Evolutionary conservation across 2,113 vertebrate genomes (phyloP).

Genomic region (Rhinopomastus cyanomelas): DNA sequence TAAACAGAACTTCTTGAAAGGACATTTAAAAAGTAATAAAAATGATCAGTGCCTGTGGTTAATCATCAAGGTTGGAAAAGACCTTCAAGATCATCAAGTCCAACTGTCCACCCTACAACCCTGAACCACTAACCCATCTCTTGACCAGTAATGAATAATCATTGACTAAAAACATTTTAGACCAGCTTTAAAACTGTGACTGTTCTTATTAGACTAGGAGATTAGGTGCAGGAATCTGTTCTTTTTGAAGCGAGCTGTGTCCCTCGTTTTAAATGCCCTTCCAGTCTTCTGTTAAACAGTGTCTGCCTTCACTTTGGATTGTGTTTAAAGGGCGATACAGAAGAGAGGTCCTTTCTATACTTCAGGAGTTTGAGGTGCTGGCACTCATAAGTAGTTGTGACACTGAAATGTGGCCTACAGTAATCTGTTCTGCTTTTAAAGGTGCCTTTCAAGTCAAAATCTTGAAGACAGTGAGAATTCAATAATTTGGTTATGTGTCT

Average conservation of each 20-base stretch:
- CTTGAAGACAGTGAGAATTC: not conserved
- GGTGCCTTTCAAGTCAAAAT: not conserved
- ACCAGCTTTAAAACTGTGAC: not conserved
- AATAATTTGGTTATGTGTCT: accelerated
- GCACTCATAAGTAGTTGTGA: not conserved
- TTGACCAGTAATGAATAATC: not conserved
- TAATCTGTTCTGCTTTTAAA: not conserved
- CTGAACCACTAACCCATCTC: too few relatives aligned
- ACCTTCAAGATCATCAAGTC: too few relatives aligned
- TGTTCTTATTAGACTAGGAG: not conserved
- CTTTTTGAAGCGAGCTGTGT: not conserved
- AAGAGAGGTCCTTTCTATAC: not conserved
- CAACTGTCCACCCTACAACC: too few relatives aligned
- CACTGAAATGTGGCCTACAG: not conserved
- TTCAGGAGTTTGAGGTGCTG: not conserved
- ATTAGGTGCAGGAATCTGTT: not conserved
- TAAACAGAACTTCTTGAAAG: not conserved
- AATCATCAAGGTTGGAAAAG: too few relatives aligned
- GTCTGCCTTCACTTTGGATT: not conserved
- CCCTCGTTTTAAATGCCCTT: not conserved
- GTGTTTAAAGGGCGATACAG: not conserved
- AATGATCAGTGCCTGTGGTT: not conserved
- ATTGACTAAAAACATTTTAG: not conserved
- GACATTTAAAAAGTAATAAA: not conserved
- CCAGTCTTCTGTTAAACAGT: not conserved